These are phyloP conservation scores for Drosophila neutralis DNA, from an alignment of 2,888 invertebrate genomes.

Conservation along the genomic window DNA sequence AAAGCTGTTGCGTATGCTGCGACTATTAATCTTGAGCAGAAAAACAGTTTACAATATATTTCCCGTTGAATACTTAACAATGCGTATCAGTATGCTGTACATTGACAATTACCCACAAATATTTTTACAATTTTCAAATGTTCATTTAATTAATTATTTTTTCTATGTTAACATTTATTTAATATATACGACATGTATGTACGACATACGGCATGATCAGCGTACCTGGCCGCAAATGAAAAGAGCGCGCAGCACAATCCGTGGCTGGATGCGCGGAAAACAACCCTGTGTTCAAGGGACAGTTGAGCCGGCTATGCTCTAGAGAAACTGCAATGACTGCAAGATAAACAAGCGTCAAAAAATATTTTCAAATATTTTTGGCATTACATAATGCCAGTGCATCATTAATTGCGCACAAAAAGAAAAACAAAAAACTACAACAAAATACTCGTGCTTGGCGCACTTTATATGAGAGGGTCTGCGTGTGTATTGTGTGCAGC, in stretches of 20 bases:
- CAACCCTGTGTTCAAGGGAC: slow-evolving; percentile 47
- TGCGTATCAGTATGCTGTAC: background rate
- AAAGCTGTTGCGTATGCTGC: slow-evolving; percentile 3
- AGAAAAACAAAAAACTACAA: background rate
- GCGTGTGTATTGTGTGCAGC: slow-evolving; percentile 4
- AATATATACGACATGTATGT: background rate
- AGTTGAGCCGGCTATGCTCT: slow-evolving; percentile 33
- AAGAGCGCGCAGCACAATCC: slow-evolving; percentile 38
- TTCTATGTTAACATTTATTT: background rate
- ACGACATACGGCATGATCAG: background rate
- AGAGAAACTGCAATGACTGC: slow-evolving; percentile 10
- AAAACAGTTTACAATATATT: background rate
- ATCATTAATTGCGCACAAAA: background rate
- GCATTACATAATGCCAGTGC: slow-evolving; percentile 20
- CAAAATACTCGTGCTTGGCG: background rate
- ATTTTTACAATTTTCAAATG: background rate
- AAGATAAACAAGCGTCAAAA: background rate
- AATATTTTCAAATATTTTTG: slow-evolving; percentile 5
- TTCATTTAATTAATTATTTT: background rate
- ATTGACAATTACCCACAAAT: background rate
- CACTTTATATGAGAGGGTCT: background rate
- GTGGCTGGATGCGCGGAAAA: slow-evolving; percentile 20
- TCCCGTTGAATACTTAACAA: background rate
- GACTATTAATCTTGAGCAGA: slow-evolving; percentile 6
- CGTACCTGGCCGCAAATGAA: slow-evolving; percentile 7